Percentiles rank a stretch among this genome's conserved stretches.
Evolutionary conservation across 1,140 invertebrate species (phyloP).

Genomic region (Pentalonia nigronervosa): DNA sequence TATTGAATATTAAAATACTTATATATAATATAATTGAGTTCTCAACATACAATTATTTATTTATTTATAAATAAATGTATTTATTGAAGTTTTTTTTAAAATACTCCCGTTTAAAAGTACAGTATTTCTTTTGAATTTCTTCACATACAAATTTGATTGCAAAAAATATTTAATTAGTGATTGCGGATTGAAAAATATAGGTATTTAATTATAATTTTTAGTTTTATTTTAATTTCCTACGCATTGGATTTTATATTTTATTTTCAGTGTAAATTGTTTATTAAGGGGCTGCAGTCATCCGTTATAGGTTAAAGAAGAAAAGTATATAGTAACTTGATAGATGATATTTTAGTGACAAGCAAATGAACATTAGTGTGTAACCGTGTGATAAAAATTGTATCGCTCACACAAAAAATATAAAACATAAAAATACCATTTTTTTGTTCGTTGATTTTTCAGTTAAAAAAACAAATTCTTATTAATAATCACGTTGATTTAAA

Average conservation of each 20-base stretch:
- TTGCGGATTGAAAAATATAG: no score
- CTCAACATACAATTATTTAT: neutral
- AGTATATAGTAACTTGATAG: no score
- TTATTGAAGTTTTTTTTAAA: neutral
- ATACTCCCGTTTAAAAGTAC: neutral
- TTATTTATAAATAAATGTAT: neutral
- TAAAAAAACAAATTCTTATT: neutral
- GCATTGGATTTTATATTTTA: no score
- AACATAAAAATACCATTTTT: neutral
- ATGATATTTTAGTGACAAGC: neutral
- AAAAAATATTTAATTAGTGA: neutral
- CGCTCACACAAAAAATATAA: neutral
- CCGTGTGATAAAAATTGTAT: neutral
- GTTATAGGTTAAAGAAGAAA: no score
- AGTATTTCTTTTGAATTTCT: neutral
- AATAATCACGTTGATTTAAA: neutral
- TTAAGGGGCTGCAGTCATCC: no score
- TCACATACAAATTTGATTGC: neutral
- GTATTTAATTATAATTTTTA: no score
- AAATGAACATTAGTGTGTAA: neutral
- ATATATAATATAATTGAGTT: neutral
- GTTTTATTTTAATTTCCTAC: no score
- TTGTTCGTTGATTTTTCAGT: neutral
- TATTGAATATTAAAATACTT: neutral
- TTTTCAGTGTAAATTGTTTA: no score